phyloP scores from a whole-genome alignment of 2,888 invertebrate genomes.

The Ennomos quercinarius region DNA sequence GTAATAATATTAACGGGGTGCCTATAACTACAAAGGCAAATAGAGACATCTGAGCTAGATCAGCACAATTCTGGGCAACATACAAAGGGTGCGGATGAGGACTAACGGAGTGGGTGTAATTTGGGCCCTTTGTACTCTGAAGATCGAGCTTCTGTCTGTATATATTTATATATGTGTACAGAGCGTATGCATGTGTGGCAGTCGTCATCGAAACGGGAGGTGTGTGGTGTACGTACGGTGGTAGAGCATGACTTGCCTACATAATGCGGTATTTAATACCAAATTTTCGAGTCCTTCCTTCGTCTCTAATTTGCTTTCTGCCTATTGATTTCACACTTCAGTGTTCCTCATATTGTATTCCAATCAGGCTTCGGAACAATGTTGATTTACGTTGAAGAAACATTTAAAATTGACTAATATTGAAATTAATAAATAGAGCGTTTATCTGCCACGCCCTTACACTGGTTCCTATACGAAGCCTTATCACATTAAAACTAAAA shows the following conservation, averaged over 20 bases:
- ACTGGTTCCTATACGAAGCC: too few species aligned
- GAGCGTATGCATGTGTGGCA: constrained; percentile 41
- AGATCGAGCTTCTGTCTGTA: constrained; percentile 38
- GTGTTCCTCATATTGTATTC: constrained; percentile 21
- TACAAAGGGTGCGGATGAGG: constrained; percentile 56
- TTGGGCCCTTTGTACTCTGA: constrained; percentile 63
- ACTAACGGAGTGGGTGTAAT: constrained; percentile 61
- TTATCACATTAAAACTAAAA: too few species aligned
- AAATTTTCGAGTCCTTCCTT: constrained; percentile 40
- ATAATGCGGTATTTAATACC: constrained; percentile 62
- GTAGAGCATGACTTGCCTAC: constrained; percentile 45
- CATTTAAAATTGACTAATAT: background rate
- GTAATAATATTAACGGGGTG: constrained; percentile 34
- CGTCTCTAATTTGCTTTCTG: constrained; percentile 33
- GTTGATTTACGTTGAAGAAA: constrained; percentile 14
- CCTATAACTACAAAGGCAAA: constrained; percentile 43
- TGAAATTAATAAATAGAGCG: background rate
- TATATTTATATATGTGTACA: constrained; percentile 25
- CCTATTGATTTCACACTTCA: constrained; percentile 27
- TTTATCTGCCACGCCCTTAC: background rate
- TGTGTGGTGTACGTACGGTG: constrained; percentile 21
- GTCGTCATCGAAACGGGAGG: constrained; percentile 52
- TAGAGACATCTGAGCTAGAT: constrained; percentile 57
- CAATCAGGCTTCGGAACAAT: constrained; percentile 15
- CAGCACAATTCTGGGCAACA: constrained; percentile 53